Percentiles rank a stretch among this genome's conserved stretches.
phyloP scores from a whole-genome alignment of 2,113 vertebrate species.

The Odontophorus gujanensis region DNA sequence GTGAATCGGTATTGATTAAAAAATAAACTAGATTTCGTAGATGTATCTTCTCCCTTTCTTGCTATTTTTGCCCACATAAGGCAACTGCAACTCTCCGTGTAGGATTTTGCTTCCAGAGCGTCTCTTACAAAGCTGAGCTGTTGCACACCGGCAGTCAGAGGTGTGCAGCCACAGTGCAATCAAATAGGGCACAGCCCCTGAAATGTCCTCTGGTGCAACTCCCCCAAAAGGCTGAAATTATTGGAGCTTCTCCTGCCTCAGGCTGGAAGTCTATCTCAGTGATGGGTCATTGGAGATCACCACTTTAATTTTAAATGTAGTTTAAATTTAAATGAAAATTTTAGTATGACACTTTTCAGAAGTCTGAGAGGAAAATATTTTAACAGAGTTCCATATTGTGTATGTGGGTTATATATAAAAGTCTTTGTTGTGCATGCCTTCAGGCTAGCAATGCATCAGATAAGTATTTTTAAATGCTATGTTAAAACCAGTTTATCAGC shows the following conservation, averaged over 20 bases:
- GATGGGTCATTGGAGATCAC: slow-evolving; percentile 37
- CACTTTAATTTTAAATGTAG: slow-evolving; percentile 44
- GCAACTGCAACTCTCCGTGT: not conserved
- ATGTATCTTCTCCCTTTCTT: not conserved
- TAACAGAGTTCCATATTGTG: not conserved
- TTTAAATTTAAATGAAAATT: slow-evolving; percentile 61
- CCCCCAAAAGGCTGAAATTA: slow-evolving; percentile 55
- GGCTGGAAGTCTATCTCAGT: not conserved
- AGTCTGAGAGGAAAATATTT: slow-evolving; percentile 35
- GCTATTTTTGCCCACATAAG: not conserved
- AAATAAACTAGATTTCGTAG: not conserved
- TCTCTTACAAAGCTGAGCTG: not conserved
- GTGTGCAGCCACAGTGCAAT: not conserved
- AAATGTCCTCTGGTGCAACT: slow-evolving; percentile 26
- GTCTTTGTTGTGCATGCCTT: slow-evolving; percentile 21
- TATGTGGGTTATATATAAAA: not conserved
- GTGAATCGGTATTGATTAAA: not conserved
- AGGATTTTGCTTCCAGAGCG: not conserved
- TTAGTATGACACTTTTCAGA: not conserved
- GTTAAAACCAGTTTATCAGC: slow-evolving; percentile 30
- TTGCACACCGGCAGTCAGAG: slow-evolving; percentile 11
- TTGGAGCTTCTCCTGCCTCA: slow-evolving; percentile 44
- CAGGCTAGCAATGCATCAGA: not conserved
- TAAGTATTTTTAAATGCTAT: slow-evolving; percentile 4
- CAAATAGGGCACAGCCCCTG: not conserved